These are phyloP conservation scores for Ahaetulla prasina DNA, from an alignment of 2,113 vertebrate species.

Conservation along the genomic window DNA sequence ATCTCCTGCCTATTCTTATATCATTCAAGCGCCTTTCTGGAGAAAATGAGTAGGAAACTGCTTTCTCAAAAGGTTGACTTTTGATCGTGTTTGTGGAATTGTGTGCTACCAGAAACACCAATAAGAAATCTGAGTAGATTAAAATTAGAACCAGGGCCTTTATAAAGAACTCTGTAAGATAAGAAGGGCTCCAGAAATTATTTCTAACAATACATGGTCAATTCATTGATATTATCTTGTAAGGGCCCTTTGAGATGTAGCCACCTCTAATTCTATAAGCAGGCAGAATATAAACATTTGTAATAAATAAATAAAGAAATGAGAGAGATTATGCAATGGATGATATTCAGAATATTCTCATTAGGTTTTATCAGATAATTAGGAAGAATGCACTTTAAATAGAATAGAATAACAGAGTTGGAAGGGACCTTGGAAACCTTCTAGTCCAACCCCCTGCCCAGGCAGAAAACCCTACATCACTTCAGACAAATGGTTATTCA, in stretches of 20 bases:
- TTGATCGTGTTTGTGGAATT: not conserved
- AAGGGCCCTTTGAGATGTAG: not conserved
- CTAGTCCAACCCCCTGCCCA: no score
- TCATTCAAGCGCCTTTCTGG: not conserved
- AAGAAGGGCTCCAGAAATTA: not conserved
- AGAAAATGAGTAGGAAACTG: not conserved
- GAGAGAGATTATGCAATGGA: not conserved
- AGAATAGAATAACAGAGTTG: no score
- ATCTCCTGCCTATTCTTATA: not conserved
- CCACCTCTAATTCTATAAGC: not conserved
- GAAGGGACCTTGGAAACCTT: no score
- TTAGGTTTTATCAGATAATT: not conserved
- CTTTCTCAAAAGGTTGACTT: not conserved
- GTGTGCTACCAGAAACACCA: not conserved
- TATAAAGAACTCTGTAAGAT: not conserved
- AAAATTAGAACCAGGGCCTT: not conserved
- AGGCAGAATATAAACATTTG: not conserved
- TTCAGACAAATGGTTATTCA: no score
- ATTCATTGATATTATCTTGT: not conserved
- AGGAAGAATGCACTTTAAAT: not conserved
- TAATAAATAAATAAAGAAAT: not conserved
- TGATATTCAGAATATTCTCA: not conserved
- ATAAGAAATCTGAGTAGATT: not conserved
- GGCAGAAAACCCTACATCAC: no score
- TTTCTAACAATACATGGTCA: not conserved